Evolutionary conservation across 1,140 invertebrate species (phyloP).

Genomic region (Phymastichus coffea): DNA sequence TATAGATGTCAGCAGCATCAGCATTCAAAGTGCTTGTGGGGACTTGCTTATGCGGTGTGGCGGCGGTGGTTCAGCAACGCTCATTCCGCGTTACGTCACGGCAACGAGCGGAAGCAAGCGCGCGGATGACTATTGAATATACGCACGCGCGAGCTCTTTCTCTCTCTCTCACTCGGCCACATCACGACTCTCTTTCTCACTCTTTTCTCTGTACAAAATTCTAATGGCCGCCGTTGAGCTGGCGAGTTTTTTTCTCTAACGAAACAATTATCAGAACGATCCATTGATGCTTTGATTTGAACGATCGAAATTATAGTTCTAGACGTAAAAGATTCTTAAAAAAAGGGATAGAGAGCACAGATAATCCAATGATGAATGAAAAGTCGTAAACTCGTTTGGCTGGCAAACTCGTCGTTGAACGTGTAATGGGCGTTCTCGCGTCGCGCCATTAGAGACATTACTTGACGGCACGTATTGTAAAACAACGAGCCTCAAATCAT

Average conservation of each 20-base stretch:
- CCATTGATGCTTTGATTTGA: not conserved
- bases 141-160: not conserved
- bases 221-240: not conserved
- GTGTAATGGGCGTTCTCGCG: slow-evolving; percentile 19
- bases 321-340: not conserved
- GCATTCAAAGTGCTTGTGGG: not conserved
- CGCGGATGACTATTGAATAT: slow-evolving; percentile 13
- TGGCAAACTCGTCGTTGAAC: not conserved
- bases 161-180: not conserved
- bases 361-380: slow-evolving; percentile 16
- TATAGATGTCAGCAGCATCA: slow-evolving; percentile 10
- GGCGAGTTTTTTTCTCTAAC: too few species aligned
- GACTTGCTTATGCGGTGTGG: not conserved
- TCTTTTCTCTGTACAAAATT: not conserved
- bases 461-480: not conserved
- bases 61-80: too few species aligned
- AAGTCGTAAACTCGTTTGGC: too few species aligned
- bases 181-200: not conserved
- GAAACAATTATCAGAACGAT: too few species aligned
- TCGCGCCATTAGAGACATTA: slow-evolving; percentile 15
- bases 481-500: not conserved
- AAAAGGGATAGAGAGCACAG: slow-evolving; percentile 5
- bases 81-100: slow-evolving; percentile 29
- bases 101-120: slow-evolving; percentile 10
- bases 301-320: not conserved